Evolutionary conservation across 1,140 invertebrate species (phyloP).

Genomic region (Colletes latitarsis): DNA sequence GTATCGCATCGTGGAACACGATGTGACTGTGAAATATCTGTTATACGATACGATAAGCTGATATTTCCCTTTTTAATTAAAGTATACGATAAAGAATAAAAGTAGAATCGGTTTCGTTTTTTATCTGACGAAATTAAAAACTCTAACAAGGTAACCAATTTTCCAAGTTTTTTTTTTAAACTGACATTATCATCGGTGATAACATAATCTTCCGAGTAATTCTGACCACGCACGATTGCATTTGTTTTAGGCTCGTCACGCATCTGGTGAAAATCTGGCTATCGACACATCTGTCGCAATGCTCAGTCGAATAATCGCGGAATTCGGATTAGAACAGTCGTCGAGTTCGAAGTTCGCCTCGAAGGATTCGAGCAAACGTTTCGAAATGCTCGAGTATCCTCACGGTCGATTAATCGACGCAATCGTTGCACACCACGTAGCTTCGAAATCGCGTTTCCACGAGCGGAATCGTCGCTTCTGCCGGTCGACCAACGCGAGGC

Average conservation of each 20-base stretch:
- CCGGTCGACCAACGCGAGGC: not conserved
- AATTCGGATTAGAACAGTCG: not conserved
- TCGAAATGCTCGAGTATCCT: not conserved
- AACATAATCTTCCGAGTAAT: not conserved
- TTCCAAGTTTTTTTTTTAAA: no score
- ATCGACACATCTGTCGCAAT: not conserved
- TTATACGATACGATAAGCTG: no score
- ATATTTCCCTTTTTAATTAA: no score
- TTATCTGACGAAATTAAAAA: no score
- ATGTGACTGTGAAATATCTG: no score
- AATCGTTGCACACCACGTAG: no score
- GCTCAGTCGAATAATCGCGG: not conserved
- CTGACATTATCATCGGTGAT: not conserved
- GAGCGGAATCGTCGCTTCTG: not conserved
- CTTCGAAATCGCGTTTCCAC: slow-evolving; percentile 10
- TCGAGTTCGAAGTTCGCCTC: no score
- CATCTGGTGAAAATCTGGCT: not conserved
- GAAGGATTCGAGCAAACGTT: not conserved
- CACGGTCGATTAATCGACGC: not conserved
- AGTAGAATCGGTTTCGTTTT: no score
- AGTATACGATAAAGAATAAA: no score
- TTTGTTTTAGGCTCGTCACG: not conserved
- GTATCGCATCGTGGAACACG: no score
- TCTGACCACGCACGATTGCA: not conserved
- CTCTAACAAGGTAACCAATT: no score